These are phyloP conservation scores for Temnothorax rugatulus DNA, from an alignment of 2,888 invertebrate species.

Conservation along the genomic window DNA sequence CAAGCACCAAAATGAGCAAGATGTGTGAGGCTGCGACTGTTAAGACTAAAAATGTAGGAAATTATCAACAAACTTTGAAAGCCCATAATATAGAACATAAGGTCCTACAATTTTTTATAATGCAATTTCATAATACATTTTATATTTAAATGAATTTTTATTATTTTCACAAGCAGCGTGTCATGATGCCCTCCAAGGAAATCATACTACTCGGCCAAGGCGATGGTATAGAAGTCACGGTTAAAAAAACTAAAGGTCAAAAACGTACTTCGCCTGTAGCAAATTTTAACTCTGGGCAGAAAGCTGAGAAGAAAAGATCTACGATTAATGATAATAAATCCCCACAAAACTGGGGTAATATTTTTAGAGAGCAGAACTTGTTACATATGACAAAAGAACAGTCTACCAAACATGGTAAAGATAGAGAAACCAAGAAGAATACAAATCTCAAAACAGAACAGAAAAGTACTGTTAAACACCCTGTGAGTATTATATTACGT, in stretches of 20 bases:
- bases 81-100: neutral
- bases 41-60: neutral
- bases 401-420: slow-evolving; percentile 60
- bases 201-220: slow-evolving; percentile 57
- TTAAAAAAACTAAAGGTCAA: slow-evolving; percentile 71
- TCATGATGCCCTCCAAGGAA: slow-evolving; percentile 58
- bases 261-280: slow-evolving; percentile 75
- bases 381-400: slow-evolving; percentile 69
- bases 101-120: neutral
- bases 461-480: neutral
- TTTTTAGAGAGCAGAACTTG: slow-evolving; percentile 76
- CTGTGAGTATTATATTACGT: neutral
- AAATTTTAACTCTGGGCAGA: slow-evolving; percentile 66
- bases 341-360: slow-evolving; percentile 69
- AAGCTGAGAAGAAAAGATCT: slow-evolving; percentile 71
- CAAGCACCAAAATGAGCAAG: neutral
- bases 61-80: neutral
- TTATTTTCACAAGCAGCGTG: slow-evolving; percentile 57
- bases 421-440: slow-evolving; percentile 62
- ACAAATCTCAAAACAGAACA: slow-evolving; percentile 25
- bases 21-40: neutral
- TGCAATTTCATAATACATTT: neutral
- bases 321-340: slow-evolving; percentile 49
- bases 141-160: neutral
- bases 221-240: slow-evolving; percentile 74